Evolutionary conservation across 2,888 invertebrate genomes (phyloP), one percentile per base, ranked within the genome.

Genomic region (Meghimatium bilineatum): DNA sequence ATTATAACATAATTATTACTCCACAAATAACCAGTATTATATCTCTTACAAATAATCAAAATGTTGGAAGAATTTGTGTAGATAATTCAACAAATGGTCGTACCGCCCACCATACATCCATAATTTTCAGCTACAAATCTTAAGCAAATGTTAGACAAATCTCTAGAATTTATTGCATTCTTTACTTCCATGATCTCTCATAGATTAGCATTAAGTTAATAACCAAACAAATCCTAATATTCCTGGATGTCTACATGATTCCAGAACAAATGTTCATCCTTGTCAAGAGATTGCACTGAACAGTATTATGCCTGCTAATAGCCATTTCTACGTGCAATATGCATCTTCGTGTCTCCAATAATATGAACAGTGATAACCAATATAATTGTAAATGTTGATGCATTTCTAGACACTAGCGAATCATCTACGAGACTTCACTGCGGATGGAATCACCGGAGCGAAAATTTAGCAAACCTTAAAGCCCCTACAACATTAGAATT

Each of bases 321-420:
- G 66, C 56, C 17, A 38, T 56, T 63, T 10, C 23, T 17, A 36
- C 49, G n/a, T 56, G 34, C 56, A 49, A 60, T 56, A 80, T 72
- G 72, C 72, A 38, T 56, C 14, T 20, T 12, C 56, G 52, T 52
- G 32, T 80, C 83, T 82, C 75, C 80, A 85, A 87, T 86, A 78
- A 85, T 84, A 72, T 60, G 69, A 77, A 85, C 82, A 86, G 81
- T 85, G 85, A 75, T 67, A 81, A 74, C 85, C 86, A 87, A 87
- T 87, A 87, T 86, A 87, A 87, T 87, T 87, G 87, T 86, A 87
- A 87, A 87, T 87, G 63, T 60, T 44, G 76, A 32, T 78, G 71
- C 63, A 60, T 38, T 34, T 26, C 49, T 12, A 63, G 74, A 74
- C 77, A 20, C 71, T 38, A 56, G 29, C 49, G 36, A 44, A 63